phyloP scores from a whole-genome alignment of 2,113 vertebrate species.

The Catharus fuscescens region DNA sequence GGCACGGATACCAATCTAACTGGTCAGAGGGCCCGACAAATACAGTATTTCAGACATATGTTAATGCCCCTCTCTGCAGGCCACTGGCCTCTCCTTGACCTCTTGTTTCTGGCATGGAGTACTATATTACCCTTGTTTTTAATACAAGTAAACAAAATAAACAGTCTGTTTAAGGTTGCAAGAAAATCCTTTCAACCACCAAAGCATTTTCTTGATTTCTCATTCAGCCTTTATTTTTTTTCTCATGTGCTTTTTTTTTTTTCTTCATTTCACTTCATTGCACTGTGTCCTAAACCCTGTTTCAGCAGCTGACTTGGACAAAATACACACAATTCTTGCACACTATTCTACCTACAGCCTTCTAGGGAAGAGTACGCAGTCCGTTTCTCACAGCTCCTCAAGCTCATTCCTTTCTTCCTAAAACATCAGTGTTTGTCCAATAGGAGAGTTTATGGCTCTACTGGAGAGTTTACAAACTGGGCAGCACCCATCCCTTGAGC shows the following conservation, averaged over 20 bases:
- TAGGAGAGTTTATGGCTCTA: neutral
- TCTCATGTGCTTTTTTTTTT: rapidly evolving
- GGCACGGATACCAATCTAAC: neutral
- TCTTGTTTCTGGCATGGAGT: neutral
- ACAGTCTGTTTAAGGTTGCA: neutral
- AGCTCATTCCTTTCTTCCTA: neutral
- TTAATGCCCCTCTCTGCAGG: neutral
- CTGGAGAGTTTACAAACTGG: neutral
- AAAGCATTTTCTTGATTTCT: neutral
- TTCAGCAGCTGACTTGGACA: neutral
- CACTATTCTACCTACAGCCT: neutral
- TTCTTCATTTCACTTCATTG: neutral
- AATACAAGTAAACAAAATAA: neutral
- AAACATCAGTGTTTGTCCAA: neutral
- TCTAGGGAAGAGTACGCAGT: neutral
- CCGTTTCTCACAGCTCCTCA: neutral
- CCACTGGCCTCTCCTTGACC: neutral
- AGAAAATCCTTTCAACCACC: neutral
- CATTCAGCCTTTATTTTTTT: neutral
- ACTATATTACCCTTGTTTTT: neutral
- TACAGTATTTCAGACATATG: rapidly evolving
- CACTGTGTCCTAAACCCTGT: neutral
- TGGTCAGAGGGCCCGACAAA: neutral
- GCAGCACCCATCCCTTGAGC: neutral
- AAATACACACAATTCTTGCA: neutral